Evolutionary conservation across 2,888 invertebrate species (phyloP).

Genomic region (Tinea semifulvella): DNA sequence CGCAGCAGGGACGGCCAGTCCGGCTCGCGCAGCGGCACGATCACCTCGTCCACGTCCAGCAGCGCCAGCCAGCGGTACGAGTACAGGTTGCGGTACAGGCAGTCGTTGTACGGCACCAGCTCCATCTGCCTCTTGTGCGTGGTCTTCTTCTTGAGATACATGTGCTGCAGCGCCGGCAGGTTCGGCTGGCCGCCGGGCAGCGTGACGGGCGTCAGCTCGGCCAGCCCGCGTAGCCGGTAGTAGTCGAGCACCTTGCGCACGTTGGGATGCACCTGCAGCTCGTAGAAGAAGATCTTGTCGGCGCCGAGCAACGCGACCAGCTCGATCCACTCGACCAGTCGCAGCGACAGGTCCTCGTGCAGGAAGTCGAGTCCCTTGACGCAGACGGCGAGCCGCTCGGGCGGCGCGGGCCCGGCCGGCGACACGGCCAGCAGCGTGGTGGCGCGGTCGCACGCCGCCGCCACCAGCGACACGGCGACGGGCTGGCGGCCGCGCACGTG

Average conservation of each 20-base stretch:
- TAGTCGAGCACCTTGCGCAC: conserved; percentile 82
- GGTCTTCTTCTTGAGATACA: conserved; percentile 89
- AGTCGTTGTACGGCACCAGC: conserved; percentile 95
- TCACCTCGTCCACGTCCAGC: conserved; percentile 93
- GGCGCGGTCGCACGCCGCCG: conserved; percentile 84
- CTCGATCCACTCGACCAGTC: conserved; percentile 95
- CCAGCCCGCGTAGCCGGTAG: conserved; percentile 72
- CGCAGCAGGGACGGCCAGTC: conserved; percentile 84
- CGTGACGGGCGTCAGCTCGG: conserved; percentile 81
- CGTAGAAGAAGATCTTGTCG: conserved; percentile 91
- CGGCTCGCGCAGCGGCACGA: conserved; percentile 82
- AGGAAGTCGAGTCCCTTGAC: conserved; percentile 94
- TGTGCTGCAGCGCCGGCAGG: conserved; percentile 86
- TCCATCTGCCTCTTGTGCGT: conserved; percentile 96
- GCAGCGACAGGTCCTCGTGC: conserved; percentile 88
- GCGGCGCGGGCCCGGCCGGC: conserved; percentile 69
- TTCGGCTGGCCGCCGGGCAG: conserved; percentile 92
- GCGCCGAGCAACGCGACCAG: conserved; percentile 86
- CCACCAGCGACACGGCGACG: conserved; percentile 86
- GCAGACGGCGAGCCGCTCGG: conserved; percentile 88
- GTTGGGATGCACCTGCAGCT: conserved; percentile 90
- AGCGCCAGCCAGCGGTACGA: conserved; percentile 90
- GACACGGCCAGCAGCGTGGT: conserved; percentile 84
- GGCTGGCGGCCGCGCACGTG: conserved; percentile 77
- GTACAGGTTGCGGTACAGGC: conserved; percentile 91